Base-by-base conservation (phyloP, 1,140 invertebrate species). In the Eulimnadia texana region DNA sequence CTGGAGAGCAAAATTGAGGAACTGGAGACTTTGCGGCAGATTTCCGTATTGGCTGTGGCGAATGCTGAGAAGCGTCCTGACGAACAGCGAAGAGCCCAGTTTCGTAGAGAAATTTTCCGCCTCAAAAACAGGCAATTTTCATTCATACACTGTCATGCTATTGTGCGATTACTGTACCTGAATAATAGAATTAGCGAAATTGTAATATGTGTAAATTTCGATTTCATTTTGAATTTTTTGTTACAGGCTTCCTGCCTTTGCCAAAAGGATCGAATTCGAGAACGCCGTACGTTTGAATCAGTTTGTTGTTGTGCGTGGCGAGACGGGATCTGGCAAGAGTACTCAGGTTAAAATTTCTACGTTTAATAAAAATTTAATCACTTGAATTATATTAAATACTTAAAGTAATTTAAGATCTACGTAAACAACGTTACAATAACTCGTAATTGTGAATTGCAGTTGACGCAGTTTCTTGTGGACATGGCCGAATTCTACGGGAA, bases 381-480 rank as follows among this genome's bases (percentile, higher is more conserved):
- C 10, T 23, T 54, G 16, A 22, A 20, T 9, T 23, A n/a, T n/a
- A n/a, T n/a, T n/a, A n/a, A n/a, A n/a, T n/a, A n/a, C n/a, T n/a
- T n/a, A n/a, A n/a, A n/a, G n/a, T n/a, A n/a, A n/a, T n/a, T n/a
- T n/a, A n/a, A n/a, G n/a, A n/a, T n/a, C n/a, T n/a, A n/a, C n/a
- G n/a, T n/a, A n/a, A n/a, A n/a, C n/a, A n/a, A n/a, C n/a, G n/a
- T n/a, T n/a, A n/a, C n/a, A n/a, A n/a, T n/a, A n/a, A n/a, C n/a
- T n/a, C n/a, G n/a, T n/a, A n/a, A n/a, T n/a, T n/a, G n/a, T n/a
- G n/a, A n/a, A n/a, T n/a, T n/a, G 33, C 78, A 88, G 77, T 73
- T 94, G 13, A 90, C 90, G 0, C 93, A 98, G 68, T 90, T 87
- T 70, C 82, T 98, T 63, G 72, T 97, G 50, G 90, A 96, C 67